Base-by-base conservation (phyloP, 1,140 invertebrate genomes). In the Grapholita molesta region DNA sequence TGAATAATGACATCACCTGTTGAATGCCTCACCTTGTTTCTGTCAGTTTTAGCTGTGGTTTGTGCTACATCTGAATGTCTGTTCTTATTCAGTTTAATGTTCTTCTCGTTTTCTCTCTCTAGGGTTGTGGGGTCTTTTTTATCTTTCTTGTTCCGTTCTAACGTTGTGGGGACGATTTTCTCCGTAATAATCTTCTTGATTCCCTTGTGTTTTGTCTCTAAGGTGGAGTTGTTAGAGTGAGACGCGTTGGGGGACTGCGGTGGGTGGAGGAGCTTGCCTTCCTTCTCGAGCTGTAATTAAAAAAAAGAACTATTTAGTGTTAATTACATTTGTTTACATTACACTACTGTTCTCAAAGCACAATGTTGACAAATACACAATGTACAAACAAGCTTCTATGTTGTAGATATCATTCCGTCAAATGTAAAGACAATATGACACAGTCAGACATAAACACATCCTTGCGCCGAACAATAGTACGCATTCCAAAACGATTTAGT, bases 111-210 rank as follows among this genome's bases (percentile, higher is more conserved):
- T 72, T 92, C 92, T 81, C 91, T 78, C 68, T 92, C 92, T 74
- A 92, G 32, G 82, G 92, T 90, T 67, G 93, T 73, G 76, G 92
- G 61, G 84, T 93, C 80, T 93, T 93, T 85, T 91, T 92, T 82
- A 89, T 93, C 68, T 91, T 93, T 78, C 86, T 93, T 81, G 77
- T 90, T 82, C 84, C 93, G 85, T 75, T 93, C 92, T 6, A 92
- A 76, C 5, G 88, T 88, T 15, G 86, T 87, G 11, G 88, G 86
- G 15, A 89, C 88, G 1, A 92, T 93, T 61, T 92, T 92, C 21
- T 92, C 89, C 32, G 89, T 84, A 53, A 92, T 86, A 24, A 92
- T 92, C 73, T 92, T 92, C 72, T 92, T 92, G 61, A 92, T 92
- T 5, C 87, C 90, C 71, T 87, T 90, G 38, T 86, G 78, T 84